A percentile compares a stretch with the other conserved stretches of the same genome.
Conservation (phyloP, 2,888 invertebrate species). For the Nephrotoma appendiculata region DNA sequence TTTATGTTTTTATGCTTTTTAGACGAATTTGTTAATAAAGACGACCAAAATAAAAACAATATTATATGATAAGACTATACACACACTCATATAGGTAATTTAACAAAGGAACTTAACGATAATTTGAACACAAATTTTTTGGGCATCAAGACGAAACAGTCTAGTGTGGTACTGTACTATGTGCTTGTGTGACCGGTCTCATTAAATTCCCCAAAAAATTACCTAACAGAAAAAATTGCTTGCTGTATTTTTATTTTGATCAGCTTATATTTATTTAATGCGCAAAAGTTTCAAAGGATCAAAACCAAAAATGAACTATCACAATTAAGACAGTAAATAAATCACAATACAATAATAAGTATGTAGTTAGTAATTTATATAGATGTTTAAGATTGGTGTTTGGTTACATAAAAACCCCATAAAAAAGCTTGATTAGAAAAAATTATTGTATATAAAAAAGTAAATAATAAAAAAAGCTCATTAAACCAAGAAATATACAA, state of each 20-base stretch:
- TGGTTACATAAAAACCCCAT: neutral
- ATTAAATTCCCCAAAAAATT: neutral
- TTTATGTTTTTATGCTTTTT: neutral
- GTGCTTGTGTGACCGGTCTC: neutral
- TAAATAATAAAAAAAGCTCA: neutral
- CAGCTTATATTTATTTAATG: neutral
- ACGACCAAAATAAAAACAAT: neutral
- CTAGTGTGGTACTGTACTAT: neutral
- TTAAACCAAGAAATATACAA: neutral
- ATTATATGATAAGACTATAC: neutral
- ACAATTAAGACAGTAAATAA: neutral
- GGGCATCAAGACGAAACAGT: neutral
- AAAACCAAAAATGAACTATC: neutral
- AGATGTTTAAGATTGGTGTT: neutral
- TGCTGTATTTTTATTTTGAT: neutral
- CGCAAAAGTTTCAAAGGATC: neutral
- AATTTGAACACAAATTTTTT: neutral
- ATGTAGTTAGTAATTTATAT: neutral
- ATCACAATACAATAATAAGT: neutral
- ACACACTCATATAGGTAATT: neutral
- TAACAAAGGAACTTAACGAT: neutral
- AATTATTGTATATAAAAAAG: neutral
- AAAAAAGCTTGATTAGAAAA: slow-evolving; percentile 1
- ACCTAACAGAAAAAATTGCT: neutral
- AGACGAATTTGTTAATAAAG: neutral